phyloP scores from a whole-genome alignment of 2,797 vertebrate species.

The Sebastes nivosus region DNA sequence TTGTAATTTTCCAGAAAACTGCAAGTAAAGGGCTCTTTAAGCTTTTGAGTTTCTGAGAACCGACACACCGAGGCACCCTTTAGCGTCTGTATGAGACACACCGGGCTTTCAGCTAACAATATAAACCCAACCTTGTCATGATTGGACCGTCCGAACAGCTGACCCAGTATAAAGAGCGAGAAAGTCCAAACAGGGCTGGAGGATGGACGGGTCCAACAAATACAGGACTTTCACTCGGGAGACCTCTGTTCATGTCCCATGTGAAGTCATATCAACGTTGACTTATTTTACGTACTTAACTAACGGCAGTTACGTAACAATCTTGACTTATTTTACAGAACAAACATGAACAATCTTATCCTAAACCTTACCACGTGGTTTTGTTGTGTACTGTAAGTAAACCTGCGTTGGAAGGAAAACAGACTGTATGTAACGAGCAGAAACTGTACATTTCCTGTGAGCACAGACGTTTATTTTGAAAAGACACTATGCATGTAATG shows the following conservation, averaged over 20 bases:
- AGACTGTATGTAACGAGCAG: no score
- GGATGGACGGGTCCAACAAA: no score
- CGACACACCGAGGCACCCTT: no score
- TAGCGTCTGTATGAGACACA: background rate
- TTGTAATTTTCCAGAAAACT: background rate
- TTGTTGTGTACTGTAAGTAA: background rate
- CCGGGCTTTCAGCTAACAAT: background rate
- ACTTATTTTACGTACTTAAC: no score
- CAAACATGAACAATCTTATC: background rate
- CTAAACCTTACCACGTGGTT: background rate
- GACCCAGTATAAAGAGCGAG: background rate
- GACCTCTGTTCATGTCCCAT: rapidly evolving
- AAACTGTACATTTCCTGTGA: no score
- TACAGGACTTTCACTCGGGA: no score
- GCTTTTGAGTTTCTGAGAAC: background rate
- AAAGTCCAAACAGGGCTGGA: no score
- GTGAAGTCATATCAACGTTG: no score
- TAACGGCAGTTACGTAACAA: rapidly evolving
- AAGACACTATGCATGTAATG: no score
- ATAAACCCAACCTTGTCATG: background rate
- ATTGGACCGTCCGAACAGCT: background rate
- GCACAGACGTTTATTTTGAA: background rate
- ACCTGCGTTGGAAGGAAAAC: background rate
- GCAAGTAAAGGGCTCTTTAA: background rate
- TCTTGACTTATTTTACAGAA: background rate